Evolutionary conservation across 2,888 invertebrate genomes (phyloP), one percentile per base, ranked within the genome.

Genomic region (Sesamia inferens): DNA sequence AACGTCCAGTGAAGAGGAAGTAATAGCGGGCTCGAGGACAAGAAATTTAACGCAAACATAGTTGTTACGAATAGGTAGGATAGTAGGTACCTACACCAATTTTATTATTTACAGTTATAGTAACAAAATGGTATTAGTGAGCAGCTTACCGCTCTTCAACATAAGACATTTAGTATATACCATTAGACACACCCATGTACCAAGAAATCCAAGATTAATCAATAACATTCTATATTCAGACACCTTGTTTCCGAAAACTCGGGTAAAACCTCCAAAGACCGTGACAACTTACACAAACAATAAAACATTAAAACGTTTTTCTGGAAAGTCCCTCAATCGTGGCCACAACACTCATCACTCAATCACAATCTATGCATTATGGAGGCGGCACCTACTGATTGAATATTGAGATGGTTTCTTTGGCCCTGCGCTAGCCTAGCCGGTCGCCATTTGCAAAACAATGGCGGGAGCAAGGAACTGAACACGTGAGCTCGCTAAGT

Each of bases 381-480:
- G 75, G 22, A 87, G 61, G n/a, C 19, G 44, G 44, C 84, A 74
- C 77, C 76, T 77, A 76, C 76, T 59, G 73, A 81, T 81, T 75
- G 86, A 85, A 86, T 86, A 86, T 81, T 82, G 73, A 83, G 80
- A 81, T 71, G 73, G 57, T 51, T 64, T 63, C 68, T 71, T 55
- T 24, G 68, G 83, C 70, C 75, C 83, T 74, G 80, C 69, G 81
- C 58, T 67, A 58, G 67, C 74, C 69, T 72, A 70, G 72, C 58
- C 68, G 57, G 63, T 67, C 57, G 69, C 61, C 77, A 85, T 87
- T 85, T 76, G 84, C 76, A 84, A 85, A 57, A 85, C 76, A 87
- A 79, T 69, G 57, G 66, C n/a, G 79, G 71, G 87, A 39, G 82
- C 79, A 84, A 85, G 64, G 76, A 87, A 66, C 86, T 76, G 24